Evolutionary conservation across 2,113 vertebrate genomes (phyloP), one percentile per base, ranked within the genome.

Genomic region (Campylomormyrus numenius): DNA sequence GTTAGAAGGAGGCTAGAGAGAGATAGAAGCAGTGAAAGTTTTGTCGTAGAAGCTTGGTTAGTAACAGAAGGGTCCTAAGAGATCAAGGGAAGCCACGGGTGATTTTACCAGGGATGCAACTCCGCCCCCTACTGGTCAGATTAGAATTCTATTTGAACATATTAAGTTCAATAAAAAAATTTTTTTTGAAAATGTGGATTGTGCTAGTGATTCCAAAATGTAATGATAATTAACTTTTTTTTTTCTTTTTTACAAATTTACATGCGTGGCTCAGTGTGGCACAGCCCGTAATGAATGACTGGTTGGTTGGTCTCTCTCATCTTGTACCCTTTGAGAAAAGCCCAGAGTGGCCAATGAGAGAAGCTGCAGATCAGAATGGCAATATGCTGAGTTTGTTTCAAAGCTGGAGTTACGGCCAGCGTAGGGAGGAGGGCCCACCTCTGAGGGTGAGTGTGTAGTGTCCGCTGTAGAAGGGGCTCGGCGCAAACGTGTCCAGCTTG

Each of bases 371-470:
- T 42, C 35, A 7, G 24, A 35, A 52, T 17, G 85, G 13, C 46
- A 35, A n/a, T 21, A 84, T 46, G 39, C 17, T 24, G 42, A 21
- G 15, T 85, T 7, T 46, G 21, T 48, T 4, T 87, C 24, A 15
- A 35, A 87, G 46, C 53, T 10, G 80, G 74, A 85, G 52, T 49
- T 17, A 35, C 46, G n/a, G 88, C 46, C 45, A 35, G 24, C 10
- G 17, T 17, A 50, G n/a, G 15, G 24, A 88, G 56, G 39, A 21
- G 27, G 1, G 19, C 56, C 45, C 88, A 94, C 94, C 93, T 92
- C 88, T 92, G 39, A 96, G 92, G 77, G 91, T 93, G 53, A 96
- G 89, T 0, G 92, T 94, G 93, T 94, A 96, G 91, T 94, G 92
- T 83, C 94, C 94, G 8, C n/a, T 90, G 89, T 94, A 95, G 17